Evolutionary conservation across 1,140 invertebrate species (phyloP).

Genomic region (Saccostrea echinata): DNA sequence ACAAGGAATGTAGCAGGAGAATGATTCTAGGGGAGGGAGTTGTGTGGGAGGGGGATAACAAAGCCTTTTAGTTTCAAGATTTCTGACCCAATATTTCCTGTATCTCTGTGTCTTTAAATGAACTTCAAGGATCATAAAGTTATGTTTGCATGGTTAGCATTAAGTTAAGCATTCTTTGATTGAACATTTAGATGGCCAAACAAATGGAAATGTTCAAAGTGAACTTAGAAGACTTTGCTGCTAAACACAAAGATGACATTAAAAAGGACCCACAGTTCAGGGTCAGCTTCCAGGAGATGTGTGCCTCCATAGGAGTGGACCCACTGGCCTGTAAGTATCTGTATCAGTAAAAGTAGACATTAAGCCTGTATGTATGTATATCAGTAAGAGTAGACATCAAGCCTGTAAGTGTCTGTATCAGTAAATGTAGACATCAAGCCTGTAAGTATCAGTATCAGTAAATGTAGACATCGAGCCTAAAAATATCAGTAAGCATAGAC

Average conservation of each 20-base stretch:
- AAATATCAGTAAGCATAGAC: too few relatives aligned
- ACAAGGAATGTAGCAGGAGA: too few relatives aligned
- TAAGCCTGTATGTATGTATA: background rate
- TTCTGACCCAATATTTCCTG: too few relatives aligned
- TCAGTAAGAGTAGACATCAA: background rate
- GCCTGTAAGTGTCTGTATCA: slow-evolving; percentile 83
- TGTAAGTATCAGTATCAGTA: background rate
- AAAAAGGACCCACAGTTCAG: slow-evolving; percentile 96
- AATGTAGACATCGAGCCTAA: background rate
- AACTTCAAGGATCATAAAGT: background rate
- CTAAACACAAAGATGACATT: slow-evolving; percentile 94
- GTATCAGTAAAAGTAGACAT: background rate
- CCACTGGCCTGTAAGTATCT: slow-evolving; percentile 92
- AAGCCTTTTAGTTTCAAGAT: background rate
- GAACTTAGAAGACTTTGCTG: slow-evolving; percentile 97
- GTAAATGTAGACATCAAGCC: background rate
- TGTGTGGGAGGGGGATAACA: too few relatives aligned
- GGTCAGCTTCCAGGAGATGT: slow-evolving; percentile 99
- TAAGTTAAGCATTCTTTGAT: background rate
- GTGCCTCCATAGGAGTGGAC: slow-evolving; percentile 98
- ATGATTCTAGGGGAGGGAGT: too few relatives aligned
- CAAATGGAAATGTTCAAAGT: slow-evolving; percentile 95
- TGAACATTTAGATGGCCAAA: slow-evolving; percentile 89
- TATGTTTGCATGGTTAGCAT: too few relatives aligned
- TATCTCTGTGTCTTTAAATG: background rate